These are phyloP conservation scores for Ianthella basta DNA, from an alignment of 37 sponge, comb jelly and placozoan species.

Conservation along the genomic window DNA sequence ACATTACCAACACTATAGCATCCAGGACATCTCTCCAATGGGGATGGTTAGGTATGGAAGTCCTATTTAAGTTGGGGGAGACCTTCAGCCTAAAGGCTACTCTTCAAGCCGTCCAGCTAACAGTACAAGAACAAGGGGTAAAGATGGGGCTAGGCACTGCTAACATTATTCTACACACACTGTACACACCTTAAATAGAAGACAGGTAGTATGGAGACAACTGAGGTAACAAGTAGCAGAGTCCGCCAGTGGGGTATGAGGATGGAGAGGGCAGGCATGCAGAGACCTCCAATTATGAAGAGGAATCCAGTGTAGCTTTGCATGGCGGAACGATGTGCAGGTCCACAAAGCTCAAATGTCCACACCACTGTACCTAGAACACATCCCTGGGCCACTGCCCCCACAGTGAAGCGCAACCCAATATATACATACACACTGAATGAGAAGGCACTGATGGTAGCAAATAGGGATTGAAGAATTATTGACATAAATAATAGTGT, in stretches of 20 bases:
- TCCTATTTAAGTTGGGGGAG: too few relatives aligned
- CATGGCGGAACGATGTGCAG: neutral
- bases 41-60: too few relatives aligned
- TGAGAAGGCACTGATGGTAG: neutral
- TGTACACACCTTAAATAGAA: neutral
- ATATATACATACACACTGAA: neutral
- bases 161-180: neutral
- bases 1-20: too few relatives aligned
- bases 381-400: neutral
- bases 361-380: neutral
- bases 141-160: too few relatives aligned
- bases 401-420: neutral
- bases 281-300: neutral
- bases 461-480: neutral
- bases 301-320: too few relatives aligned
- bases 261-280: neutral
- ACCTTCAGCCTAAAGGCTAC: too few relatives aligned
- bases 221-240: neutral
- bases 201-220: neutral
- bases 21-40: too few relatives aligned
- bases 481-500: neutral
- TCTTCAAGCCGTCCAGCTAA: too few relatives aligned
- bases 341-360: neutral
- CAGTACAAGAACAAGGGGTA: too few relatives aligned
- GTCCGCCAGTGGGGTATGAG: slow-evolving; percentile 6